Conservation (phyloP, 2,888 invertebrate species). For the Agrypnus murinus region DNA sequence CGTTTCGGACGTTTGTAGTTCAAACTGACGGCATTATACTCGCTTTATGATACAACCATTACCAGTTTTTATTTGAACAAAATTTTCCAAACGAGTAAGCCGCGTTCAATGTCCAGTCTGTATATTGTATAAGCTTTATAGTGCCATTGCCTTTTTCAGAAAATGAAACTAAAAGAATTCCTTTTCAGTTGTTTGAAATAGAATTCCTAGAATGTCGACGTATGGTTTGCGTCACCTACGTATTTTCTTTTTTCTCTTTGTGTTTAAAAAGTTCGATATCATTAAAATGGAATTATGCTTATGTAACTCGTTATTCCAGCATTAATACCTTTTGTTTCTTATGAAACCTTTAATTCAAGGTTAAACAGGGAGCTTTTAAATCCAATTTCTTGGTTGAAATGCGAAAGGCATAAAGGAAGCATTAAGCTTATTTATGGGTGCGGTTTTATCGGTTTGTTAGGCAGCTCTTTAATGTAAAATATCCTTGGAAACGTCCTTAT, state of each 20-base stretch:
- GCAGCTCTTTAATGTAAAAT: constrained; percentile 17
- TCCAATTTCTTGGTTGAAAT: constrained; percentile 23
- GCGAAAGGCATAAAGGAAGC: constrained; percentile 21
- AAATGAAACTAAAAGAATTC: not conserved
- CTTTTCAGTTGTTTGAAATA: constrained; percentile 7
- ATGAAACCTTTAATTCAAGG: too few relatives aligned
- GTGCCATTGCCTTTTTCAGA: not conserved
- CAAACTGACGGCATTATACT: not conserved
- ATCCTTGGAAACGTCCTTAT: constrained; percentile 16
- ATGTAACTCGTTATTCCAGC: too few relatives aligned
- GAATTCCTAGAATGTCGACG: not conserved
- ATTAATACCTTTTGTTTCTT: too few relatives aligned
- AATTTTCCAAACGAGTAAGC: constrained; percentile 21
- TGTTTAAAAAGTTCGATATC: too few relatives aligned
- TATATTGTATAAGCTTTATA: not conserved
- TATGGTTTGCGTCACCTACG: too few relatives aligned
- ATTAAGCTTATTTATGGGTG: constrained; percentile 21
- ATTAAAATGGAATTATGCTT: not conserved
- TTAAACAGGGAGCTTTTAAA: constrained; percentile 5
- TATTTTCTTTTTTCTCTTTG: too few relatives aligned
- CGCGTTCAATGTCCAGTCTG: constrained; percentile 3
- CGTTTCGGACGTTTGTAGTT: constrained; percentile 2
- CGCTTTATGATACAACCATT: not conserved
- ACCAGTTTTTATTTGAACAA: constrained; percentile 6
- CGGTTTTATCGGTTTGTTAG: constrained; percentile 27